These are phyloP conservation scores for Eueides isabella DNA, from an alignment of 1,140 invertebrate species.

Conservation along the genomic window DNA sequence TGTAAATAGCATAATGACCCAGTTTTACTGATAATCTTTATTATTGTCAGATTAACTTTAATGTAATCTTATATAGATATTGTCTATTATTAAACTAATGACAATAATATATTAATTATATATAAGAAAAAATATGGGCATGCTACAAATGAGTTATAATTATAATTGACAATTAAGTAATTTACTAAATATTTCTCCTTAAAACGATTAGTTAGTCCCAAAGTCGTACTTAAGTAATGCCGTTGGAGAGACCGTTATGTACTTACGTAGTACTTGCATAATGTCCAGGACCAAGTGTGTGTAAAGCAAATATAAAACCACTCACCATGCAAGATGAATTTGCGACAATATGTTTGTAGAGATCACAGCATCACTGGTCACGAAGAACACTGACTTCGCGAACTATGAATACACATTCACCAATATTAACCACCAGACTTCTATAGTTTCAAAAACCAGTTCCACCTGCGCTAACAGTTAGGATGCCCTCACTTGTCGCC, in stretches of 20 bases:
- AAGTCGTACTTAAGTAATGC: constrained; percentile 20
- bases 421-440: constrained; percentile 58
- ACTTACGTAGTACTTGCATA: constrained; percentile 38
- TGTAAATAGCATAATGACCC: constrained; percentile 26
- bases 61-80: neutral
- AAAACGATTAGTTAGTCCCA: neutral
- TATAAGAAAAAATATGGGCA: neutral
- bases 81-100: neutral
- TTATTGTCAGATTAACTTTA: constrained; percentile 14
- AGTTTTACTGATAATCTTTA: constrained; percentile 10
- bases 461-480: constrained; percentile 56
- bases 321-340: constrained; percentile 63
- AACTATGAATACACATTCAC: constrained; percentile 55
- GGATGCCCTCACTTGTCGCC: constrained; percentile 58
- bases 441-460: constrained; percentile 70
- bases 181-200: neutral
- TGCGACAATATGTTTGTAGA: constrained; percentile 39
- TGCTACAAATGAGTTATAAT: neutral
- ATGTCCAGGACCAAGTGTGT: constrained; percentile 32
- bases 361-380: constrained; percentile 62
- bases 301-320: constrained; percentile 37
- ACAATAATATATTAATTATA: neutral
- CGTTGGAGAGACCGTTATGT: constrained; percentile 33
- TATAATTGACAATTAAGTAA: neutral
- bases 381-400: constrained; percentile 51